Conservation (phyloP, 2,113 vertebrate species). For the Gavialis gangeticus region DNA sequence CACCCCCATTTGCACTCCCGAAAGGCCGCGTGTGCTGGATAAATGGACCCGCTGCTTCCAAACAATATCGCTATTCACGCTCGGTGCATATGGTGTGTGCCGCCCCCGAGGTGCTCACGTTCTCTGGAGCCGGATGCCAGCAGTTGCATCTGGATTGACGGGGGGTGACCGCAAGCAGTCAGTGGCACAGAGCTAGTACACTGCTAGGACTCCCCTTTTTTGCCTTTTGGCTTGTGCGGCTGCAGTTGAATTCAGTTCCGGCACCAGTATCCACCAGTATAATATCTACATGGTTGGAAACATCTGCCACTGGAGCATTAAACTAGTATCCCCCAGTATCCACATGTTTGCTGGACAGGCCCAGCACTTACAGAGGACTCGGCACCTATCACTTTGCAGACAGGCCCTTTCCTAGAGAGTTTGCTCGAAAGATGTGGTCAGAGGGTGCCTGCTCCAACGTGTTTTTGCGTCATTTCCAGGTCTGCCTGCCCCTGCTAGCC, state of each 20-base stretch:
- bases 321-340: too few relatives aligned
- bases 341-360: neutral
- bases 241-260: conserved; percentile 16
- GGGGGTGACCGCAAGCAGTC: neutral
- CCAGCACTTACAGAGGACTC: neutral
- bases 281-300: conserved; percentile 30
- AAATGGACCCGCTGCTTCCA: neutral
- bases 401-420: neutral
- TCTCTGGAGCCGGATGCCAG: neutral
- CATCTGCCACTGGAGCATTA: too few relatives aligned
- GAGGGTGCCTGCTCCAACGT: neutral
- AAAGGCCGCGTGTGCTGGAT: neutral
- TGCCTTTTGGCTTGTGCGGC: neutral
- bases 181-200: neutral
- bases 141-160: conserved; percentile 36
- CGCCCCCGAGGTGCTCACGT: neutral
- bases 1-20: neutral
- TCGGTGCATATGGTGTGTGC: conserved; percentile 13
- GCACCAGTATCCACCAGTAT: conserved; percentile 6
- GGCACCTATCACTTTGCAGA: neutral
- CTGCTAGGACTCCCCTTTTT: conserved; percentile 27
- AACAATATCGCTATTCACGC: neutral
- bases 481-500: conserved; percentile 43
- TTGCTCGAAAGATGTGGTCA: neutral
- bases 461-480: conserved; percentile 19